Percentiles rank a stretch among this genome's conserved stretches.
These are phyloP conservation scores for Heliconius sara DNA, from an alignment of 2,888 invertebrate species.

Conservation along the genomic window DNA sequence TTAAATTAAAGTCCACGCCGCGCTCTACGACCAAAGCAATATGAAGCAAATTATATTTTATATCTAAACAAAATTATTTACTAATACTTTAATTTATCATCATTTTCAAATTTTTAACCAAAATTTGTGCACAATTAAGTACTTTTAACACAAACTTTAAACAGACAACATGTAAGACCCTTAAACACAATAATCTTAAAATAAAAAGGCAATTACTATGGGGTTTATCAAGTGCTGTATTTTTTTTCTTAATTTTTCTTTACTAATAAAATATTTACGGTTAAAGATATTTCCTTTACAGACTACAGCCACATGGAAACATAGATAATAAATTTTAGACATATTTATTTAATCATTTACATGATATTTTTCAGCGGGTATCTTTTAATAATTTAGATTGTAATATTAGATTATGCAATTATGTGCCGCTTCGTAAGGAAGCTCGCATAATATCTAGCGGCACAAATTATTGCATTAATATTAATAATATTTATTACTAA, in stretches of 20 bases:
- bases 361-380: background rate
- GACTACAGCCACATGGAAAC: too few relatives aligned
- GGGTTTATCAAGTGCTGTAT: conserved; percentile 50
- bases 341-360: too few relatives aligned
- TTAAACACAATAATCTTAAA: conserved; percentile 51
- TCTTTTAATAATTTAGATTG: background rate
- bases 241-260: conserved; percentile 30
- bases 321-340: too few relatives aligned
- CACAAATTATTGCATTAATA: conserved; percentile 12
- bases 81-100: conserved; percentile 22
- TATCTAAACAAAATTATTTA: conserved; percentile 25
- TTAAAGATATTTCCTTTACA: too few relatives aligned
- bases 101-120: conserved; percentile 20
- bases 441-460: conserved; percentile 7
- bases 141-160: conserved; percentile 34
- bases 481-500: conserved; percentile 7
- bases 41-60: conserved; percentile 28
- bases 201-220: conserved; percentile 49
- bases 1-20: conserved; percentile 44
- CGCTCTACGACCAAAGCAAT: conserved; percentile 27
- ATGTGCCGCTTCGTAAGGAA: background rate
- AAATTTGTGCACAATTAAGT: conserved; percentile 38
- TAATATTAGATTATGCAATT: background rate
- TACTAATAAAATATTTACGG: background rate
- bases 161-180: conserved; percentile 50